Conservation (phyloP, 2,888 invertebrate species). For the Callimorpha dominula region DNA sequence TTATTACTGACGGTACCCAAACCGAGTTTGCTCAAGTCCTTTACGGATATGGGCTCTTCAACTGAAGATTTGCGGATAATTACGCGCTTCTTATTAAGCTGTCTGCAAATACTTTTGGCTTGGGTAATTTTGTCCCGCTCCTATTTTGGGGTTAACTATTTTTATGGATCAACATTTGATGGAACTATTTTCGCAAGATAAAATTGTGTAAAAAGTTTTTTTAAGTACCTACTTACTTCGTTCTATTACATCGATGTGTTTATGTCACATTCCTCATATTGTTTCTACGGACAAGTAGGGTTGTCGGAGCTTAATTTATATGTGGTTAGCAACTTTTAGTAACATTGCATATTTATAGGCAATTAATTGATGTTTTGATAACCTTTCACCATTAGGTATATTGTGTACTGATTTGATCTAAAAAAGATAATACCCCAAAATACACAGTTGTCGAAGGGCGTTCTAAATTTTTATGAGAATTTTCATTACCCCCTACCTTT, state of each 20-base stretch:
- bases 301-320: neutral
- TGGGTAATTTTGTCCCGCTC: conserved; percentile 59
- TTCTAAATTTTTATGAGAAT: neutral
- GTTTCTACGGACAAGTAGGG: neutral
- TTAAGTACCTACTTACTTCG: neutral
- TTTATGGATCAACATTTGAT: conserved; percentile 14
- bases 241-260: neutral
- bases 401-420: too few species aligned
- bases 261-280: neutral
- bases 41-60: conserved; percentile 63
- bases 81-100: conserved; percentile 76
- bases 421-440: neutral
- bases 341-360: neutral
- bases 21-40: conserved; percentile 73
- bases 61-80: conserved; percentile 72
- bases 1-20: conserved; percentile 65
- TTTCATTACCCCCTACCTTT: neutral
- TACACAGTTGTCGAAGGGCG: neutral
- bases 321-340: neutral
- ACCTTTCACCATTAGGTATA: neutral
- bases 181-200: neutral
- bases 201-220: neutral
- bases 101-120: conserved; percentile 70
- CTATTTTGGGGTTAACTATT: conserved; percentile 51
- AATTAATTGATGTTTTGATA: neutral